These are phyloP conservation scores for Pecten maximus DNA, from an alignment of 2,888 invertebrate genomes.

Conservation along the genomic window DNA sequence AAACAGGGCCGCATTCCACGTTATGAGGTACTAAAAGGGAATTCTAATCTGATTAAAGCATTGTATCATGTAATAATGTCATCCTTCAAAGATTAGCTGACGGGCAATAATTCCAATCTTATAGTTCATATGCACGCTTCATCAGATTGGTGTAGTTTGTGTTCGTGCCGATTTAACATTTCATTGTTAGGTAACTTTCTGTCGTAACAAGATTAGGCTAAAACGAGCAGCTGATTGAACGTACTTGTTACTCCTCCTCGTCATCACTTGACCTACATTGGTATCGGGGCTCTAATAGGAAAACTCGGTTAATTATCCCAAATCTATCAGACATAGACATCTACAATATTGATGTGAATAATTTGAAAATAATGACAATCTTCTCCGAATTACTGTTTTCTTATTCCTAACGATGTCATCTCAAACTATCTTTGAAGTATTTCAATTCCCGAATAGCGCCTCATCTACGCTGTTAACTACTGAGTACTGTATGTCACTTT, in stretches of 20 bases:
- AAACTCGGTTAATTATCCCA: background rate
- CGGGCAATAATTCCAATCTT: background rate
- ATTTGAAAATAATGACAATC: background rate
- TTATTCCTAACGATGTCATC: background rate
- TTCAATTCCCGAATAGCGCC: background rate
- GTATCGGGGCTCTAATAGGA: background rate
- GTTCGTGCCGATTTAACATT: slow-evolving; percentile 16
- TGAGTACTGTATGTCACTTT: background rate
- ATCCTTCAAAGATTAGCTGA: background rate
- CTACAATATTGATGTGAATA: background rate
- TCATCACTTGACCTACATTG: background rate
- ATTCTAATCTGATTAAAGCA: background rate
- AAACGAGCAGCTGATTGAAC: background rate
- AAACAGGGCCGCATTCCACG: background rate
- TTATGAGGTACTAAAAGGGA: slow-evolving; percentile 3
- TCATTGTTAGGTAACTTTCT: background rate
- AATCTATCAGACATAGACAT: background rate
- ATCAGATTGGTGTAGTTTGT: background rate
- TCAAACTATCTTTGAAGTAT: background rate
- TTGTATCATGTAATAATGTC: background rate
- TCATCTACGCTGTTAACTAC: background rate
- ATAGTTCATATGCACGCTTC: slow-evolving; percentile 10
- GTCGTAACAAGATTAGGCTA: background rate
- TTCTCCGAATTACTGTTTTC: background rate
- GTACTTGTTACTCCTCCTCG: background rate